These are phyloP conservation scores for Athene noctua DNA, from an alignment of 2,113 vertebrate genomes.

Conservation along the genomic window DNA sequence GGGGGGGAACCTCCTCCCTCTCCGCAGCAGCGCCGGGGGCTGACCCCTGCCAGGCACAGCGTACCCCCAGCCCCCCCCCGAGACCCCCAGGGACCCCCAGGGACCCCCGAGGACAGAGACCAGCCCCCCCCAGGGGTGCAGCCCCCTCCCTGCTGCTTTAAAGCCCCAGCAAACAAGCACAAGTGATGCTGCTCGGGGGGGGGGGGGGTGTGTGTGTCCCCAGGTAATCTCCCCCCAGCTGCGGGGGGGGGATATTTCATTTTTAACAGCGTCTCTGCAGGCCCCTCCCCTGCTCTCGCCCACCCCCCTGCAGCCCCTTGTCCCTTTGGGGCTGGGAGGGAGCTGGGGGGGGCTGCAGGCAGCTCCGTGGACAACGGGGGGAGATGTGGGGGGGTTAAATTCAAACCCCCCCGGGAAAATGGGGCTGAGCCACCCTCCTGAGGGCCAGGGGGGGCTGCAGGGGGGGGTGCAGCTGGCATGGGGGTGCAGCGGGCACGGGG, in stretches of 20 bases:
- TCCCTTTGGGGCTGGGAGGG: neutral
- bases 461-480: too few species aligned
- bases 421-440: neutral
- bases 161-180: neutral
- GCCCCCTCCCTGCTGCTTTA: neutral
- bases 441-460: too few species aligned
- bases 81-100: neutral
- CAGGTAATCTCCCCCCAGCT: neutral
- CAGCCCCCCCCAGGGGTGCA: neutral
- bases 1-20: too few species aligned
- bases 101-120: accelerated
- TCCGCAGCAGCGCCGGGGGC: too few species aligned
- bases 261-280: neutral
- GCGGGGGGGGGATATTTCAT: neutral
- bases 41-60: too few species aligned
- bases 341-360: neutral
- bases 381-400: neutral
- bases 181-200: neutral
- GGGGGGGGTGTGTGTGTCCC: neutral
- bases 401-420: neutral
- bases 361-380: neutral
- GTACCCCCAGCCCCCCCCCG: too few species aligned
- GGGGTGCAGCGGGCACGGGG: neutral
- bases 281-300: neutral
- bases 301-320: neutral